Conservation (phyloP, 2,797 vertebrate species). For the Babyrousa celebensis region DNA sequence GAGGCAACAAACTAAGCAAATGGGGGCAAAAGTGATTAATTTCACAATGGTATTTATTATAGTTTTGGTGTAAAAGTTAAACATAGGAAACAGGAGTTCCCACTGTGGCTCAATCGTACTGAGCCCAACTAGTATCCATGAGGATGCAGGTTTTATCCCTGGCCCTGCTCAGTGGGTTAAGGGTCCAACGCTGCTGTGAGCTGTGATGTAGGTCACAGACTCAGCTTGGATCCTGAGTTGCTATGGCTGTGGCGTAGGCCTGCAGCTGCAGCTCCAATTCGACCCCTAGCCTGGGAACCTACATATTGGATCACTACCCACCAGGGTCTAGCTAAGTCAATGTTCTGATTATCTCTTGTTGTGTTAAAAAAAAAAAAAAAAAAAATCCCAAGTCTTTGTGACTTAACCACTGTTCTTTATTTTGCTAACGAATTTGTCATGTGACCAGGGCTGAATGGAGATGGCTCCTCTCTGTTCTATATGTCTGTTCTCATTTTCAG, state of each 20-base stretch:
- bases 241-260: too few species aligned
- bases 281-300: too few species aligned
- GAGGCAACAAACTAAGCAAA: neutral
- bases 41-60: accelerated
- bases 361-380: neutral
- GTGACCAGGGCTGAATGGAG: neutral
- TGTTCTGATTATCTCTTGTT: neutral
- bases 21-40: neutral
- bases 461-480: neutral
- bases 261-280: too few species aligned
- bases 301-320: neutral
- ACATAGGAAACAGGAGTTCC: neutral
- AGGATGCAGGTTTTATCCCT: too few species aligned
- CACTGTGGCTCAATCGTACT: too few species aligned
- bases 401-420: neutral
- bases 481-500: neutral
- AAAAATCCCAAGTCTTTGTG: neutral
- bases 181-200: too few species aligned
- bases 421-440: accelerated
- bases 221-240: too few species aligned
- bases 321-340: neutral
- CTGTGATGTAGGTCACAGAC: too few species aligned
- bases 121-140: too few species aligned
- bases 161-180: too few species aligned
- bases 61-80: neutral